Conservation (phyloP, 1,140 invertebrate species). For the Achatina immaculata region DNA sequence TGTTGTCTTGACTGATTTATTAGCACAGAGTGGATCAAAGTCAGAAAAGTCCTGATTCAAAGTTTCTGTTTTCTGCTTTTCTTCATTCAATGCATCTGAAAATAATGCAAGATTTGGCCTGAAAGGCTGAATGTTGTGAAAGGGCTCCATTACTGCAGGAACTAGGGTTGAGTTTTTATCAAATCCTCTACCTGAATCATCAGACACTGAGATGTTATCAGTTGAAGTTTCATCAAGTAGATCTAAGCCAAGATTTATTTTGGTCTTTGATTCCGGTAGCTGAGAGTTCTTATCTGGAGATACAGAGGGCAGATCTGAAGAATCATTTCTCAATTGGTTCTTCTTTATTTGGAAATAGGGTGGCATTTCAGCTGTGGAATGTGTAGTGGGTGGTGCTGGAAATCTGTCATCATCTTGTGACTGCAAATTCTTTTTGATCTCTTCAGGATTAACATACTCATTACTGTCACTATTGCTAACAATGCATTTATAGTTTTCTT, state of each 20-base stretch:
- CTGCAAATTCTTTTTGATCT: background rate
- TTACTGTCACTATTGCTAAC: background rate
- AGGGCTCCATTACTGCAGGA: background rate
- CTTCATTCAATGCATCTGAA: background rate
- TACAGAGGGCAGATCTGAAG: no score
- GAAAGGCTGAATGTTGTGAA: conserved; percentile 19
- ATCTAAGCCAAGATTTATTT: background rate
- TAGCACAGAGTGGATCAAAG: conserved; percentile 20
- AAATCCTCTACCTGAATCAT: background rate
- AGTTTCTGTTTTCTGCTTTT: background rate
- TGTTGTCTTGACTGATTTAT: background rate
- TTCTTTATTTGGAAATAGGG: background rate
- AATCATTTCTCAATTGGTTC: no score
- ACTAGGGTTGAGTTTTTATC: background rate
- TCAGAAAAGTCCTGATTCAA: background rate
- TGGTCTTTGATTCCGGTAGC: background rate
- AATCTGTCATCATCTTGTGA: background rate
- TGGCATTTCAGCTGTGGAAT: background rate
- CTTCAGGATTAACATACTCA: conserved; percentile 9
- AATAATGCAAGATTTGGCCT: background rate
- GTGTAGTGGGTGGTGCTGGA: background rate
- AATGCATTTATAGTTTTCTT: background rate
- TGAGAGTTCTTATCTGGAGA: no score
- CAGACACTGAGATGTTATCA: background rate
- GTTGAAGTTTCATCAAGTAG: background rate